Evolutionary conservation across 2,888 invertebrate species (phyloP), one percentile per base, ranked within the genome.

Genomic region (Caenorhabditis uteleia): DNA sequence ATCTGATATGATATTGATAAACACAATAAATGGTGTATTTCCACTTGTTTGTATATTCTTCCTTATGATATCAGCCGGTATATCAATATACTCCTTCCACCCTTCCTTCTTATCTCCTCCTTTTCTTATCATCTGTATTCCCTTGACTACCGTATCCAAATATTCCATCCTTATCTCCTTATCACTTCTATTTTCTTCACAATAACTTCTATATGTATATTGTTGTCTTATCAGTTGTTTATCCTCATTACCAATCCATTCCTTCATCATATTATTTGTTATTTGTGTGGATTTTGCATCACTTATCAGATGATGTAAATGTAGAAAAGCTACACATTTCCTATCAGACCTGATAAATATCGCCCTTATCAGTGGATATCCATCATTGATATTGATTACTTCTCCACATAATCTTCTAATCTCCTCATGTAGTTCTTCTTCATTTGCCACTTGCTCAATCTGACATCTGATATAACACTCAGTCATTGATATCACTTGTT

Each of bases 241-340:
- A 2, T 45, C 27, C 2, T 2, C 23, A n/a, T 23, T 20, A 7
- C 43, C 26, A n/a, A 59, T 25, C 25, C 47, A 59, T 14, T 31
- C n/a, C 29, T 23, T 29, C 50, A 65, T 65, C 1, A 44, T 47
- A 8, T 36, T 31, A 48, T 66, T 67, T 6, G 50, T 56, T 27
- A 68, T 27, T 20, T 56, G 60, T 1, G 72, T 72, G 6, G 65
- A 59, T 55, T 66, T 57, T 2, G 70, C 75, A 40, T 75, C 75
- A 20, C 68, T 66, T 8, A 70, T 57, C 18, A 75, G 39, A 49
- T 75, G 75, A 46, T 71, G 71, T 18, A 75, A 55, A 23, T 66
- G 64, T 5, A 72, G 39, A 33, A 72, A 46, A 4, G 66, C 58
- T 6, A 65, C 49, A 10, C 38, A 6, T 31, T 34, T 51, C 16